Base-by-base conservation (phyloP, 2,113 vertebrate species). In the Orthonyx spaldingii region DNA sequence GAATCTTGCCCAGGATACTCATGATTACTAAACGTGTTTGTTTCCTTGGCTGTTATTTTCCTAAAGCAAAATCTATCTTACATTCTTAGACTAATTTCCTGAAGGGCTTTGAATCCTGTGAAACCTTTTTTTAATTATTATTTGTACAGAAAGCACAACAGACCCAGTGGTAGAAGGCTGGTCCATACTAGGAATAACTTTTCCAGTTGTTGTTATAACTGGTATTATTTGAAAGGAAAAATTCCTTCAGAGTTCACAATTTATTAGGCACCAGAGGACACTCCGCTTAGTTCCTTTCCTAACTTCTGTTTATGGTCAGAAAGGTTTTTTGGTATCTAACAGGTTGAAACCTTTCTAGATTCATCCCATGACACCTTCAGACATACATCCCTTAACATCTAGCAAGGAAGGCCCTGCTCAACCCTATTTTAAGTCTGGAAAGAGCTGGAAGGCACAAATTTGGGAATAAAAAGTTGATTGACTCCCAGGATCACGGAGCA, bases 201-300 rank as follows among this genome's bases (percentile, higher is more conserved):
- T 28, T 39, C 23, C 28, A 23, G 10, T 28, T 60, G 53, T 33
- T 33, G 0, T 42, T 50, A 4, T 5, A 23, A 32, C 2, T 21
- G 14, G 4, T 30, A 16, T 33, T 30, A n/a, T 4, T 27, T 19
- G 41, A 52, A 94, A 66, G 12, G 4, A n/a, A 75, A 80, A 11
- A 2, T n/a, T 72, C 16, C 37, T 37, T 75, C 26, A 33, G 23
- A 26, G 12, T 15, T 57, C 2, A 5, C 0, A 1, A 8, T 33
- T 49, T 35, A 9, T 41, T 33, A n/a, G 21, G 26, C 17, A 20
- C 8, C 10, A 41, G 21, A 85, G 32, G 35, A 37, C 2, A 4
- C 3, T 23, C 71, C 14, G 2, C 8, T 65, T 33, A 12, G 11
- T 24, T 93, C 53, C 21, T 66, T 56, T 42, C 35, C 22, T 28